phyloP scores from a whole-genome alignment of 1,140 invertebrate species.

The Latrodectus geometricus region DNA sequence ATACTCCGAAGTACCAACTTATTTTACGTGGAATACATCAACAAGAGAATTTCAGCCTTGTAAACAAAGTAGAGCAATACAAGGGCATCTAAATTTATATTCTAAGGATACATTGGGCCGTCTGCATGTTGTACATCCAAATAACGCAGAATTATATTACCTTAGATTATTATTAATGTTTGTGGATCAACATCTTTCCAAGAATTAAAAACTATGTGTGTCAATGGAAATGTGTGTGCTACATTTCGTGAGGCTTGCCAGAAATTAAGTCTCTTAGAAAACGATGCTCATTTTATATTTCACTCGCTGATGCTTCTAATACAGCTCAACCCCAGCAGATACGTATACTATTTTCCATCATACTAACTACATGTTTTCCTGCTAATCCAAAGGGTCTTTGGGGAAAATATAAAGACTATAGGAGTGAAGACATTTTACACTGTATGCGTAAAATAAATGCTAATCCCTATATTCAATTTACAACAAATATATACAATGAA shows the following conservation, averaged over 20 bases:
- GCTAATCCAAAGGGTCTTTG: too few relatives aligned
- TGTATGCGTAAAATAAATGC: too few relatives aligned
- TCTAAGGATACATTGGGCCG: conserved; percentile 64
- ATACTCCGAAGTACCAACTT: conserved; percentile 46
- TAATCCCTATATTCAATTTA: too few relatives aligned
- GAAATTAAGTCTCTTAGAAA: too few relatives aligned
- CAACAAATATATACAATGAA: too few relatives aligned
- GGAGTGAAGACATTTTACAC: too few relatives aligned
- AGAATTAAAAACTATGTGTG: conserved; percentile 63
- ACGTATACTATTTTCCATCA: background rate
- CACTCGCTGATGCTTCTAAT: background rate
- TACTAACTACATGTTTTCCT: too few relatives aligned
- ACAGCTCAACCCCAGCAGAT: background rate
- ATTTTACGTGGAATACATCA: too few relatives aligned
- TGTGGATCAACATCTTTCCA: conserved; percentile 61
- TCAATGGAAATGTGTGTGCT: conserved; percentile 44
- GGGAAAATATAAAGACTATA: too few relatives aligned
- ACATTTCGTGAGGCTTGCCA: conserved; percentile 60
- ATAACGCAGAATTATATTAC: conserved; percentile 66
- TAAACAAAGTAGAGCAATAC: conserved; percentile 54
- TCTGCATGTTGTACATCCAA: conserved; percentile 68
- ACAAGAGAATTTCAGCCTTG: conserved; percentile 31
- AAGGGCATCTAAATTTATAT: conserved; percentile 64
- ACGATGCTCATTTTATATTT: too few relatives aligned
- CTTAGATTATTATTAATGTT: conserved; percentile 65